Conservation (phyloP, 2,113 vertebrate genomes). For the Daubentonia madagascariensis region DNA sequence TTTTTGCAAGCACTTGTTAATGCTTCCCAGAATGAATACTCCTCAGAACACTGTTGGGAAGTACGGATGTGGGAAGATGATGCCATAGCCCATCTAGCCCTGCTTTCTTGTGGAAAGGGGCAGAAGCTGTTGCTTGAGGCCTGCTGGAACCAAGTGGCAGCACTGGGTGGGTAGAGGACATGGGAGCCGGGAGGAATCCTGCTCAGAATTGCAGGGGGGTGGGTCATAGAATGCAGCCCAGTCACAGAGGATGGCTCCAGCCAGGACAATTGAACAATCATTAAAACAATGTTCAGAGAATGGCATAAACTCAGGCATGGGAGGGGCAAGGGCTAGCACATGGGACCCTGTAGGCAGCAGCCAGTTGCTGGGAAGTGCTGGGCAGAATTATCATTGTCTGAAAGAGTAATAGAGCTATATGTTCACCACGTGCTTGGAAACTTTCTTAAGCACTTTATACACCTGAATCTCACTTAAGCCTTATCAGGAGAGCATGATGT, state of each 20-base stretch:
- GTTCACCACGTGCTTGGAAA: neutral
- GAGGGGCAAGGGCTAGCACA: rapidly evolving
- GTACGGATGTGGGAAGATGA: neutral
- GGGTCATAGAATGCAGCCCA: rapidly evolving
- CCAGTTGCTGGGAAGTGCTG: neutral
- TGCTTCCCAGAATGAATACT: neutral
- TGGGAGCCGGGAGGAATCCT: neutral
- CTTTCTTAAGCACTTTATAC: neutral
- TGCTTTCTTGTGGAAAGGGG: neutral
- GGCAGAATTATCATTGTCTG: neutral
- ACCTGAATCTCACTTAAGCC: neutral
- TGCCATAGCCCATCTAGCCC: too few species aligned
- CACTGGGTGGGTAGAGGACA: neutral
- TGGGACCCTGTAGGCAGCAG: neutral
- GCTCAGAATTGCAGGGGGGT: neutral
- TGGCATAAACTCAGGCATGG: neutral
- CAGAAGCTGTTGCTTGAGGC: neutral
- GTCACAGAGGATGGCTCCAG: neutral
- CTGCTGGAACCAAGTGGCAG: neutral
- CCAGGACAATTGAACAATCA: neutral
- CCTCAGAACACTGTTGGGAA: neutral
- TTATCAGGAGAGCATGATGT: neutral
- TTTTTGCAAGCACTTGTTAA: neutral
- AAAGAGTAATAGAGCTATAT: neutral
- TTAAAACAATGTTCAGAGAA: neutral